Evolutionary conservation across 2,113 vertebrate genomes (phyloP).

Genomic region (Jaculus jaculus): DNA sequence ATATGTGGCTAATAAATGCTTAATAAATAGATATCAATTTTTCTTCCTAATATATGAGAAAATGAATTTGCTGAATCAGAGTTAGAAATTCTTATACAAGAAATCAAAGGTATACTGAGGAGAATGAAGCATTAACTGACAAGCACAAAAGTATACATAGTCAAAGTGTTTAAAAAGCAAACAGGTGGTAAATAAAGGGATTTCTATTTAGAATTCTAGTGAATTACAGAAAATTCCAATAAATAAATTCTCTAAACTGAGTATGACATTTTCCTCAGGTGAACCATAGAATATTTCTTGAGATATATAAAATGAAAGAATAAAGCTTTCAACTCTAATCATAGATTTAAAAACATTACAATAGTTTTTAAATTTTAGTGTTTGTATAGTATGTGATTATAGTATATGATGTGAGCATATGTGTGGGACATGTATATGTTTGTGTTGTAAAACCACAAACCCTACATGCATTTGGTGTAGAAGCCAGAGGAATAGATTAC

Average conservation of each 20-base stretch:
- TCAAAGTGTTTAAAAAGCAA: not conserved
- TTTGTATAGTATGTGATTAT: too few species aligned
- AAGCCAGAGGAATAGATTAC: too few species aligned
- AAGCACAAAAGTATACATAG: not conserved
- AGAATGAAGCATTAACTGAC: not conserved
- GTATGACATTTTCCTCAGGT: conserved; percentile 45
- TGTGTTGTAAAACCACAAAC: too few species aligned
- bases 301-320: conserved; percentile 25
- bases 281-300: conserved; percentile 16
- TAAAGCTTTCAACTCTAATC: conserved; percentile 4
- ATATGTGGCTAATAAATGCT: not conserved
- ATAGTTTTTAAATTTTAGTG: too few species aligned
- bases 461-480: too few species aligned
- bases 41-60: conserved; percentile 36
- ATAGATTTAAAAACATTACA: not conserved
- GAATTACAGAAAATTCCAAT: conserved; percentile 4
- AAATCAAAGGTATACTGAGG: not conserved
- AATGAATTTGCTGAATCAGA: not conserved
- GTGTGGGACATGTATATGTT: too few species aligned
- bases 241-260: conserved; percentile 25
- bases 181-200: not conserved
- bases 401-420: too few species aligned
- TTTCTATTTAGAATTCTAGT: conserved; percentile 8
- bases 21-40: not conserved
- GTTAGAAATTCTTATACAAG: not conserved